These are phyloP conservation scores for Alviniconcha strummeri DNA, from an alignment of 2,888 invertebrate genomes.

Conservation along the genomic window DNA sequence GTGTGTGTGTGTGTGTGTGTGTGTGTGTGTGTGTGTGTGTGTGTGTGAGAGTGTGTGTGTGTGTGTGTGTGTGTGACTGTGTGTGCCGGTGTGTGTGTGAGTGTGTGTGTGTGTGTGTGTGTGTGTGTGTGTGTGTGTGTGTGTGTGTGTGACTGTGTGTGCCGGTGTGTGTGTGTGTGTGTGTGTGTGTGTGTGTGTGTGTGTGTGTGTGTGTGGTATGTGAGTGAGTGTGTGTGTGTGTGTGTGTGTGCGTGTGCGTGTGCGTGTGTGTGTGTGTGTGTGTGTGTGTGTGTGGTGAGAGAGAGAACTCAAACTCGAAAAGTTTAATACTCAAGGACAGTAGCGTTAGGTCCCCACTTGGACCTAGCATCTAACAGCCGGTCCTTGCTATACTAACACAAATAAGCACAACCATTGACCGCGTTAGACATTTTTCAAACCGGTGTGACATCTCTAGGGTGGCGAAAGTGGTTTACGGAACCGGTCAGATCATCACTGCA, in stretches of 20 bases:
- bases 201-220: slow-evolving; percentile 6
- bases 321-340: too few relatives aligned
- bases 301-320: background rate
- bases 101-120: too few relatives aligned
- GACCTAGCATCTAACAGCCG: too few relatives aligned
- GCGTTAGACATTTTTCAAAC: too few relatives aligned
- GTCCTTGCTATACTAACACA: too few relatives aligned
- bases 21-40: slow-evolving; percentile 20
- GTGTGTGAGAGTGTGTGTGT: background rate
- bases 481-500: too few relatives aligned
- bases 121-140: too few relatives aligned
- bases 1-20: background rate
- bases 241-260: slow-evolving; percentile 4
- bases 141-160: slow-evolving; percentile 1
- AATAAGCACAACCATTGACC: too few relatives aligned
- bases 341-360: too few relatives aligned
- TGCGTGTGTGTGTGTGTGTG: slow-evolving; percentile 19
- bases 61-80: background rate
- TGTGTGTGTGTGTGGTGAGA: slow-evolving; percentile 13
- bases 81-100: background rate
- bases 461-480: too few relatives aligned
- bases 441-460: too few relatives aligned
- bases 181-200: background rate
- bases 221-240: slow-evolving; percentile 18
- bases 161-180: background rate